These are phyloP conservation scores for Pandemis corylana DNA, from an alignment of 2,888 invertebrate genomes.

Conservation along the genomic window DNA sequence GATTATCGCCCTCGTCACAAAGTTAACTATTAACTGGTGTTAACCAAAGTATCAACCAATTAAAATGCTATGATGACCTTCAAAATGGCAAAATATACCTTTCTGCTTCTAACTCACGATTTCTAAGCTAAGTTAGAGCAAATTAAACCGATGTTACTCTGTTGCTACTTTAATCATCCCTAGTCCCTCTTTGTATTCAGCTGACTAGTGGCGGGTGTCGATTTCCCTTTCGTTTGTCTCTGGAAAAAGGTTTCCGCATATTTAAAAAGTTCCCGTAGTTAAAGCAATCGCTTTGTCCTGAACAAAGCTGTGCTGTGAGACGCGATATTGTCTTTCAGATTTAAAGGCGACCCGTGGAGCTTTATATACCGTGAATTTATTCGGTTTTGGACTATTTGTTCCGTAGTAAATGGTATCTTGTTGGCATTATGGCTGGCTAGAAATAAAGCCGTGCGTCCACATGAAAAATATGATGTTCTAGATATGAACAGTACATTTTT, in stretches of 20 bases:
- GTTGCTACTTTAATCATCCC: no score
- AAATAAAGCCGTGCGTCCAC: no score
- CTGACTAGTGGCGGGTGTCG: slow-evolving; percentile 11
- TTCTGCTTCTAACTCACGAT: no score
- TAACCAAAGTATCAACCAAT: no score
- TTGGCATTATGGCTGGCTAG: neutral
- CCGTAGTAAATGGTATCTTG: neutral
- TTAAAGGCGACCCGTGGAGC: slow-evolving; percentile 1
- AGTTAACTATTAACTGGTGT: no score
- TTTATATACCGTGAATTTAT: neutral
- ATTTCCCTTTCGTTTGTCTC: slow-evolving; percentile 27
- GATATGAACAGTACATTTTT: no score
- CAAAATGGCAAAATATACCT: no score
- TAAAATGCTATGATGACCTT: no score
- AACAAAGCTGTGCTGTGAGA: slow-evolving; percentile 7
- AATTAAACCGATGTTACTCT: no score
- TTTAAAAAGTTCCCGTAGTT: slow-evolving; percentile 28
- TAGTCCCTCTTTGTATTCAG: neutral
- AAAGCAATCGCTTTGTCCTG: slow-evolving; percentile 8
- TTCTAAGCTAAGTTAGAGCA: no score
- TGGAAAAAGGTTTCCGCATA: slow-evolving; percentile 28
- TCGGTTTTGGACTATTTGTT: neutral
- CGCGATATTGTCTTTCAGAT: slow-evolving; percentile 8
- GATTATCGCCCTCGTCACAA: no score
- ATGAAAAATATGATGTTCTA: no score